Evolutionary conservation across 53 echinoderm and acorn worm species (phyloP).

Genomic region (Paelopatides confundens): DNA sequence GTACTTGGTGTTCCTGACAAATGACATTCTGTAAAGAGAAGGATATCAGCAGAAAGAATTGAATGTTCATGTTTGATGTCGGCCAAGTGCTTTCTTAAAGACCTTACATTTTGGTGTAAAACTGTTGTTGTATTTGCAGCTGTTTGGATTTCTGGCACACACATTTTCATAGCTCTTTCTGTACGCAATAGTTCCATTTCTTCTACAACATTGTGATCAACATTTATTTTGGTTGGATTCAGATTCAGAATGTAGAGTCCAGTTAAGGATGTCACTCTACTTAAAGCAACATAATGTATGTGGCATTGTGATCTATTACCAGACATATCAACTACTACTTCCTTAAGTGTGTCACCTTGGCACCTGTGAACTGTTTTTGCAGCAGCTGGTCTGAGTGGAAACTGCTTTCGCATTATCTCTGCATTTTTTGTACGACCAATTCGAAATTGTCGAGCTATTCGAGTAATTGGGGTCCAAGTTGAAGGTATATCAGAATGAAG

Average conservation of each 20-base stretch:
- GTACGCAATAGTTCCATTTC: constrained; percentile 51
- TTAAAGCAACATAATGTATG: constrained; percentile 51
- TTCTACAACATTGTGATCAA: constrained; percentile 26
- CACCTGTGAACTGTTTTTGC: constrained; percentile 47
- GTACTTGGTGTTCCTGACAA: background rate
- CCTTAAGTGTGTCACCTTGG: constrained; percentile 27
- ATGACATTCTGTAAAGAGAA: constrained; percentile 27
- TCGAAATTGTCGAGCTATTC: constrained; percentile 28
- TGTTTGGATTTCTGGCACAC: background rate
- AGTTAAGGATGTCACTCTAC: constrained; percentile 33
- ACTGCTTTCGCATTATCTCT: constrained; percentile 11
- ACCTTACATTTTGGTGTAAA: constrained; percentile 18
- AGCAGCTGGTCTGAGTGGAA: constrained; percentile 33
- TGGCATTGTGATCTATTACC: background rate
- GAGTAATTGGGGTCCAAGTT: constrained; percentile 32
- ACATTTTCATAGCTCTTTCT: background rate
- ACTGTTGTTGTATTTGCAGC: constrained; percentile 4
- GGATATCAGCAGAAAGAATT: constrained; percentile 35
- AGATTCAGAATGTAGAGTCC: constrained; percentile 33
- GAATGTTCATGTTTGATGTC: background rate
- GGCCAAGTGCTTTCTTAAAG: background rate
- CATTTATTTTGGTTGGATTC: constrained; percentile 36
- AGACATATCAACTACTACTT: constrained; percentile 37
- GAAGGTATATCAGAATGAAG: background rate
- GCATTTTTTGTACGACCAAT: constrained; percentile 21